Base-by-base conservation (phyloP, 2,888 invertebrate species). In the Criorhina ranunculi region DNA sequence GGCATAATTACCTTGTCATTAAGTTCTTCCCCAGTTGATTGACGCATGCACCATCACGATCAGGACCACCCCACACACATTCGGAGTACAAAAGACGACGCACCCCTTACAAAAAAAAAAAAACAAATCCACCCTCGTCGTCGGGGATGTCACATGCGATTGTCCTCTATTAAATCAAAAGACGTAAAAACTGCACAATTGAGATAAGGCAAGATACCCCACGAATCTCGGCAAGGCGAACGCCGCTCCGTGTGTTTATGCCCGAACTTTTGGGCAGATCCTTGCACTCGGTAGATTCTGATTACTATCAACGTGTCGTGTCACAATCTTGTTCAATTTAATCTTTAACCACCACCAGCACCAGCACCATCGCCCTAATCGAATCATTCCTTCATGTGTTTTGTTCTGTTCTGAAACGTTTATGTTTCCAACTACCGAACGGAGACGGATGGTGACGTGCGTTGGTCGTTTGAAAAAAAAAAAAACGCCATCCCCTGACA, bases 171-270 rank as follows among this genome's bases (percentile, higher is more conserved):
- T 83, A 83, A 83, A 86, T 86, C 81, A 86, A 86, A 77, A 82
- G 72, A 86, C 81, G 88, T 88, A 88, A 89, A 88, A 89, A 89
- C 88, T 89, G 89, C 91, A 89, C 90, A 91, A 91, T 91, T 91
- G 91, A 91, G 91, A 91, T 91, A 91, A 91, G 91, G 88, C 88
- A 87, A 91, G 91, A 91, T 90, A 91, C 88, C 91, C 88, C 90
- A 90, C 89, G 90, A 89, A 89, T 87, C 83, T 77, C 66, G 60
- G 67, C 53, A 8, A 66, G n/a, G 55, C 87, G 88, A 89, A 87
- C 88, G 87, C 49, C 78, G 83, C 62, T 73, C 66, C 67, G 72
- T 72, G 59, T 73, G 46, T 72, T 77, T 72, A 72, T 72, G 46
- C 44, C 66, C 37, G 59, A 77, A 60, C 70, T 72, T n/a, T 72